Evolutionary conservation across 2,113 vertebrate genomes (phyloP).

Genomic region (Lutjanus erythropterus): DNA sequence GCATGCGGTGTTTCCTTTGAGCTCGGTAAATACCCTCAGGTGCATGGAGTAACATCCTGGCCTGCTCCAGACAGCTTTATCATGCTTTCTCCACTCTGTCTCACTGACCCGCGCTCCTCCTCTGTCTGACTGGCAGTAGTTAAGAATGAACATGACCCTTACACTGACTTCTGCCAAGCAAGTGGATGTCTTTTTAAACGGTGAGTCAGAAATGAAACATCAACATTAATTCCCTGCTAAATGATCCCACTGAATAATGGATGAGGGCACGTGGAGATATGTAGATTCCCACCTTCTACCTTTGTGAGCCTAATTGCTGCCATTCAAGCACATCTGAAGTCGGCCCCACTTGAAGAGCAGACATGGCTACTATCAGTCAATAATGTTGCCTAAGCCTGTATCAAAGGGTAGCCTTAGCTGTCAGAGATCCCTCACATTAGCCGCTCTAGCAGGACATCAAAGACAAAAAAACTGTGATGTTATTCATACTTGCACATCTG

Average conservation of each 20-base stretch:
- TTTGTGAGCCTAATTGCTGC: conserved; percentile 83
- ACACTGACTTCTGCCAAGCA: conserved; percentile 75
- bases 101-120: conserved; percentile 46
- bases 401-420: conserved; percentile 76
- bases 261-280: conserved; percentile 78
- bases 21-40: conserved; percentile 70
- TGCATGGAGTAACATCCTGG: conserved; percentile 60
- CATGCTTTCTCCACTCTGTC: conserved; percentile 16
- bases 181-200: conserved; percentile 80
- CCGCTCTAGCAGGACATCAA: conserved; percentile 73
- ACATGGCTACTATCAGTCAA: conserved; percentile 77
- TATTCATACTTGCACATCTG: conserved; percentile 65
- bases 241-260: conserved; percentile 83
- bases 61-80: conserved; percentile 52
- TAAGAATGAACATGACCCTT: conserved; percentile 76
- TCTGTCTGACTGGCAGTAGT: conserved; percentile 74
- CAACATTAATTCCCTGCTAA: conserved; percentile 84
- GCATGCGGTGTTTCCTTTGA: conserved; percentile 64
- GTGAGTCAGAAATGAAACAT: conserved; percentile 82
- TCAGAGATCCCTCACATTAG: conserved; percentile 73
- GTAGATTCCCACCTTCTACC: conserved; percentile 83
- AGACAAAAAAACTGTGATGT: conserved; percentile 52
- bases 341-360: conserved; percentile 56
- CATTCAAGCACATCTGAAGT: conserved; percentile 75
- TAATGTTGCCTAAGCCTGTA: conserved; percentile 72